Percentiles rank a stretch among this genome's conserved stretches.
Conservation (phyloP, 2,797 vertebrate species). For the Oceanodroma leucorhoa region DNA sequence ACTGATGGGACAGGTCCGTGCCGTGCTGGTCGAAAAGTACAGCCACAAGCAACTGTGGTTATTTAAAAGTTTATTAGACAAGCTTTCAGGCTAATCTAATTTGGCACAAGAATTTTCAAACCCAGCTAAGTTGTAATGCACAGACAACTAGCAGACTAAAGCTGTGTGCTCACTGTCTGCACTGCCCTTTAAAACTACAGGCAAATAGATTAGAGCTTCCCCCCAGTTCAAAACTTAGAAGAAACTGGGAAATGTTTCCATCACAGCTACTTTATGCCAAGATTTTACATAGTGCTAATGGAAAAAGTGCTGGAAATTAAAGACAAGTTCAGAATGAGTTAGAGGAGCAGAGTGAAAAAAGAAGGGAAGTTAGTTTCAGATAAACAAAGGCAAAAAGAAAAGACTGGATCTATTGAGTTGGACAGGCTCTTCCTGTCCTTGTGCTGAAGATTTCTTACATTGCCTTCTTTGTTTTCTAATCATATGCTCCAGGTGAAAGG, state of each 20-base stretch:
- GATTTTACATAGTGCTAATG: not conserved
- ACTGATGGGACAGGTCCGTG: not conserved
- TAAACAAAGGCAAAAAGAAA: constrained; percentile 30
- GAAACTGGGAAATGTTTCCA: constrained; percentile 4
- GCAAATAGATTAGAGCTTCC: not conserved
- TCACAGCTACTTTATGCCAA: not conserved
- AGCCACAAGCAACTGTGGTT: not conserved
- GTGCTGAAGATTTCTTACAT: not conserved
- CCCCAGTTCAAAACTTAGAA: not conserved
- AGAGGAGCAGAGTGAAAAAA: not conserved
- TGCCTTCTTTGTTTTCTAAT: not conserved
- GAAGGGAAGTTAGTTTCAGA: constrained; percentile 39
- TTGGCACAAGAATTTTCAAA: constrained; percentile 9
- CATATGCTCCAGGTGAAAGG: constrained; percentile 17
- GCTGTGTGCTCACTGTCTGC: not conserved
- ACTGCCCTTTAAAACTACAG: not conserved
- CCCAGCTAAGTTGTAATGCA: not conserved
- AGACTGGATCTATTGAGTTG: not conserved
- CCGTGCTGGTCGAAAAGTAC: not conserved
- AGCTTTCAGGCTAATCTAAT: constrained; percentile 6
- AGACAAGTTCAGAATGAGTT: not conserved
- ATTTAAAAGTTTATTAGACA: not conserved
- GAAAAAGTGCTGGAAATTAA: constrained; percentile 13
- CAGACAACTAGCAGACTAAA: not conserved
- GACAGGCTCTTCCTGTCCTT: constrained; percentile 50